These are phyloP conservation scores for Pterocles orientalis DNA, from an alignment of 2,113 vertebrate species.

Conservation along the genomic window DNA sequence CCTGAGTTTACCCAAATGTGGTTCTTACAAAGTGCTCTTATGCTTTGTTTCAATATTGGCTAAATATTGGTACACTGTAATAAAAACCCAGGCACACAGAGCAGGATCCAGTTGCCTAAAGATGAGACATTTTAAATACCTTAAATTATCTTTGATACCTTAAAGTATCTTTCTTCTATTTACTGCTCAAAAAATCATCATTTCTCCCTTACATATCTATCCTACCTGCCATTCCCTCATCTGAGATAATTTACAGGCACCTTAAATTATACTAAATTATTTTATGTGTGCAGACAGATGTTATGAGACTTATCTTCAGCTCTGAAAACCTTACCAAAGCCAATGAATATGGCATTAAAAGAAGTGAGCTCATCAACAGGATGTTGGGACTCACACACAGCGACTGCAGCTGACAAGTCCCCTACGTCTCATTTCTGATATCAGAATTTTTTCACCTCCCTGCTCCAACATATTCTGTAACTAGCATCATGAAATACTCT, in stretches of 20 bases:
- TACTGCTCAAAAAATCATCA: neutral
- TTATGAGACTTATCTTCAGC: neutral
- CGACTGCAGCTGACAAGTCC: neutral
- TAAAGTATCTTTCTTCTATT: neutral
- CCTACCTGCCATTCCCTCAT: fast-evolving
- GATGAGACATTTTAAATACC: neutral
- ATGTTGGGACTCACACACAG: neutral
- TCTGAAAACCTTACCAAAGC: neutral
- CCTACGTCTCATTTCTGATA: neutral
- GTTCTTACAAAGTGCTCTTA: neutral
- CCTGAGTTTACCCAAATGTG: neutral
- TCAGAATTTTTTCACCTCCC: neutral
- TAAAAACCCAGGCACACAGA: neutral
- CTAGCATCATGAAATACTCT: neutral
- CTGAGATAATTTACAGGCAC: neutral
- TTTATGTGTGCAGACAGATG: neutral
- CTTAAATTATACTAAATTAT: neutral
- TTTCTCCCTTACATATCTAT: neutral
- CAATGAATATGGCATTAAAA: neutral
- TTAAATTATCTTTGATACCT: neutral
- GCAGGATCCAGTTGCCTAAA: neutral
- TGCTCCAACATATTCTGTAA: neutral
- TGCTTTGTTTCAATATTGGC: neutral
- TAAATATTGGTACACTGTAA: neutral
- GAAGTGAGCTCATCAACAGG: neutral